Conservation (phyloP, 2,888 invertebrate species). For the Choristoneura rosaceana region DNA sequence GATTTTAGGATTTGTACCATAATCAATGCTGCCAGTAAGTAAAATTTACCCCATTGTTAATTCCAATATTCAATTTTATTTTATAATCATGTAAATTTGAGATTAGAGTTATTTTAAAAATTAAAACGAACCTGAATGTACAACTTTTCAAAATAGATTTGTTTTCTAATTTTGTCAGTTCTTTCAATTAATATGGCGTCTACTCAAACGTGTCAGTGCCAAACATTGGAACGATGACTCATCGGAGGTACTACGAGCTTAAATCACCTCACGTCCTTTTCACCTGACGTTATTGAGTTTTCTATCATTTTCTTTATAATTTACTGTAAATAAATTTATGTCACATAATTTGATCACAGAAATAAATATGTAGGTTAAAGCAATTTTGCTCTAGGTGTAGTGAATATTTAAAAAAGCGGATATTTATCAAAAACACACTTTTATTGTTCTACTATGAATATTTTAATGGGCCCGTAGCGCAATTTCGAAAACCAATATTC, state of each 20-base stretch:
- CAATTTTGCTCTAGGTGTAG: no score
- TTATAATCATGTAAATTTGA: not conserved
- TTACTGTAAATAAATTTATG: no score
- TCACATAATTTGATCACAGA: no score
- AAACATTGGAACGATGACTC: slow-evolving; percentile 16
- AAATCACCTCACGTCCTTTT: slow-evolving; percentile 30
- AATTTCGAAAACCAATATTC: no score
- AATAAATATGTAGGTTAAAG: not conserved
- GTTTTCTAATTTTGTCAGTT: no score
- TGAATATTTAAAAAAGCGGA: no score
- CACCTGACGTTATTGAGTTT: not conserved
- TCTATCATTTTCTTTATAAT: not conserved
- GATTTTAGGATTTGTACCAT: slow-evolving; percentile 34
- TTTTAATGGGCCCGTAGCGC: no score
- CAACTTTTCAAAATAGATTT: no score
- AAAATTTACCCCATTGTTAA: slow-evolving; percentile 17
- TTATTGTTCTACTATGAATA: not conserved
- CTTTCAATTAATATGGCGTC: not conserved
- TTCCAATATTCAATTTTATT: not conserved
- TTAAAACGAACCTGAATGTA: no score
- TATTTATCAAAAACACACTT: not conserved
- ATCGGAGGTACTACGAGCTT: slow-evolving; percentile 31
- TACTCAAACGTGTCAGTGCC: slow-evolving; percentile 8
- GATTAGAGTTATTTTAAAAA: not conserved
- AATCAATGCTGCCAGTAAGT: slow-evolving; percentile 46